Evolutionary conservation across 2,113 vertebrate genomes (phyloP), one percentile per base, ranked within the genome.

Genomic region (Thinocorus orbignyianus): DNA sequence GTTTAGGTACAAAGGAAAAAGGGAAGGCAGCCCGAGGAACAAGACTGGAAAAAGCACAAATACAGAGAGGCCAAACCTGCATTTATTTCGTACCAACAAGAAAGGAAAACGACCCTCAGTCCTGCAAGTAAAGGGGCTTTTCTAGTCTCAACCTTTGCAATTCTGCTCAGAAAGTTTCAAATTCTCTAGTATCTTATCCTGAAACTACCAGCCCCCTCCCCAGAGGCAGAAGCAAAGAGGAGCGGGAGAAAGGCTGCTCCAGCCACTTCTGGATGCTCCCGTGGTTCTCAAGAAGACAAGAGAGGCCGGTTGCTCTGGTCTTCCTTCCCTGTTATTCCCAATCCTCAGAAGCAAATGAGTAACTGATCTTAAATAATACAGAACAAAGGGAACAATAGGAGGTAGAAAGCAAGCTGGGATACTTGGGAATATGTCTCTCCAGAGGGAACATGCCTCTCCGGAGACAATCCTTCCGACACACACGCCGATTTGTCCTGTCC

Each of bases 321-420:
- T 44, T 90, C 83, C 85, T 96, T 85, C 76, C 44, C 79, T 82
- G 31, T 55, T 85, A 77, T 35, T 87, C 92, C 78, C 82, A 86
- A 58, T 74, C 62, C 76, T 92, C 86, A 57, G 72, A 86, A 86
- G 92, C 92, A 94, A 96, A 94, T 57, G 82, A 94, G 48, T 79
- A 92, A 94, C 92, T 42, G 69, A 93, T 94, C 90, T 93, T 81
- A 94, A 97, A 81, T 89, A 93, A 94, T 58, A 88, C 72, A 92
- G 92, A 96, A 89, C 92, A 97, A 95, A 97, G 92, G 78, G 84
- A 97, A 96, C 81, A 97, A 97, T 28, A 65, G 86, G 78, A 91
- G 84, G 84, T 54, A 33, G 92, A 60, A 92, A 86, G 85, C 68
- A 73, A 95, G 82, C 92, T 2, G 13, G 79, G 93, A 78, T 95